A percentile compares a stretch with the other conserved stretches of the same genome.
phyloP scores from a whole-genome alignment of 2,113 vertebrate genomes.

The Pollimyrus isidori region DNA sequence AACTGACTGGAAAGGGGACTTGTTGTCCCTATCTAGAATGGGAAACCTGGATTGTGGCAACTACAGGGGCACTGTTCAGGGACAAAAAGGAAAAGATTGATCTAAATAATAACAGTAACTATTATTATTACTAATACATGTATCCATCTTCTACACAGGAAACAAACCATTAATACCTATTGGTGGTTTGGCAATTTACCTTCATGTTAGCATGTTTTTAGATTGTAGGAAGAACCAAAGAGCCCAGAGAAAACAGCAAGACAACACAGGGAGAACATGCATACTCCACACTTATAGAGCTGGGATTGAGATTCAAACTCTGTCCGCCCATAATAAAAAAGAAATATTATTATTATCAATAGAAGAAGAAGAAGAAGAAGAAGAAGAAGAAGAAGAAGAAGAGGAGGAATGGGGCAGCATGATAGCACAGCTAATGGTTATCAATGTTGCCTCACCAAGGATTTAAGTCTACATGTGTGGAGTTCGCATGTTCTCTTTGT shows the following conservation, averaged over 20 bases:
- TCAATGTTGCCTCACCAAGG: not conserved
- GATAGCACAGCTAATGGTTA: not conserved
- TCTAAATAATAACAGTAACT: not conserved
- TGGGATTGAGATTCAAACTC: not conserved
- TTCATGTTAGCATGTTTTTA: not conserved
- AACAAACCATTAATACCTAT: not conserved
- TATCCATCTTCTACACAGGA: not conserved
- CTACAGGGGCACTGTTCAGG: not conserved
- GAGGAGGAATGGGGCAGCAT: not conserved
- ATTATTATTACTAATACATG: not conserved
- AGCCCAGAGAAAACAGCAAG: not conserved
- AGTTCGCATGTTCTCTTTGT: not conserved
- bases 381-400: too few relatives aligned
- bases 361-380: too few relatives aligned
- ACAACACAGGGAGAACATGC: not conserved
- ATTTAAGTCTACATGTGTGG: not conserved
- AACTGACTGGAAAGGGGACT: too few relatives aligned
- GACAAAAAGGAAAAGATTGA: not conserved
- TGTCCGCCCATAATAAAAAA: not conserved
- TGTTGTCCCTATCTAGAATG: too few relatives aligned
- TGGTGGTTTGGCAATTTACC: not conserved
- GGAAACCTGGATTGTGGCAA: too few relatives aligned
- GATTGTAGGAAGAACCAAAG: not conserved
- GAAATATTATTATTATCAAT: too few relatives aligned
- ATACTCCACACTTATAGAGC: not conserved